Conservation (phyloP, 1,140 invertebrate species). For the Zaprionus africanus region DNA sequence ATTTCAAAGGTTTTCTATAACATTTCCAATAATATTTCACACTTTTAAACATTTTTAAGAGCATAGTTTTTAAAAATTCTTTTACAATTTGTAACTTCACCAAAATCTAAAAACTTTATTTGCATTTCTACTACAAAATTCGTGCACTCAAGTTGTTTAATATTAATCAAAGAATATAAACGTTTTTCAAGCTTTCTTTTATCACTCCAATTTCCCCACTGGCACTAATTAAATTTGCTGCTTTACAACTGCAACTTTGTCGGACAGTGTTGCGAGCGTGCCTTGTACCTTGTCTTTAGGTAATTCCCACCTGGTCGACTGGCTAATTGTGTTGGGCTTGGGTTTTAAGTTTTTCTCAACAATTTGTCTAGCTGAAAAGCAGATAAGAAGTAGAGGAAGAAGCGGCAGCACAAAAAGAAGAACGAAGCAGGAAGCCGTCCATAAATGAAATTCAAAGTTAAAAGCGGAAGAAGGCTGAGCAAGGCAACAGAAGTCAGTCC, state of each 20-base stretch:
- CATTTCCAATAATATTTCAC: no score
- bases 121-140: no score
- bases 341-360: constrained; percentile 17
- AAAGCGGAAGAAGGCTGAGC: background rate
- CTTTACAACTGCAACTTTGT: background rate
- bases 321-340: constrained; percentile 29
- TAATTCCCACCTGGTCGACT: constrained; percentile 5
- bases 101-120: no score
- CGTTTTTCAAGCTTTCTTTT: no score
- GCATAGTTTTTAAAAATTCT: no score
- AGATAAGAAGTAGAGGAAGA: background rate
- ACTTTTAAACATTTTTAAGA: no score
- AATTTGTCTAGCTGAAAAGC: constrained; percentile 26
- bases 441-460: constrained; percentile 30
- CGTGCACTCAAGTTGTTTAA: no score
- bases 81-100: no score
- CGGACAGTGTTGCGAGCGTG: constrained; percentile 1
- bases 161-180: no score
- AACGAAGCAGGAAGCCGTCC: constrained; percentile 16
- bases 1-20: no score
- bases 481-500: background rate
- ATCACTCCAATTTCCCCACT: no score
- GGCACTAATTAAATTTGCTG: no score
- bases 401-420: background rate
- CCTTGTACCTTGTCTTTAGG: constrained; percentile 4